These are phyloP conservation scores for Oryzias javanicus DNA, from an alignment of 2,113 vertebrate species.

Conservation along the genomic window DNA sequence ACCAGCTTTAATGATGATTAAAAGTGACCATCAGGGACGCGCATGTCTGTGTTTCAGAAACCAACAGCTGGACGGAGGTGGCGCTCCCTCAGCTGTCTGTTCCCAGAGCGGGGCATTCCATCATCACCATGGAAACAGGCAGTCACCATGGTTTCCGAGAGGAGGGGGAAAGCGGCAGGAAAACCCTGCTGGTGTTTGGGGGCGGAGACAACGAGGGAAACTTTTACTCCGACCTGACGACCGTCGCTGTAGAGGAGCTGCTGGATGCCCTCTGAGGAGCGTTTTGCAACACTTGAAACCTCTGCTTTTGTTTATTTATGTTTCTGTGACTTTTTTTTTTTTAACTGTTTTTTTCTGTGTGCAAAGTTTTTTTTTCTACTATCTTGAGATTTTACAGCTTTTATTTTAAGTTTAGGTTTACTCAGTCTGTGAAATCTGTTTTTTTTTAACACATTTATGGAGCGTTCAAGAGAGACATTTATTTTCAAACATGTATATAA, in stretches of 20 bases:
- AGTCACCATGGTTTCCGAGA: not conserved
- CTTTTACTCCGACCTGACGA: conserved; percentile 72
- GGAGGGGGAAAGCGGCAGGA: conserved; percentile 6
- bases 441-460: too few relatives aligned
- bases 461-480: too few relatives aligned
- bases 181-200: conserved; percentile 67
- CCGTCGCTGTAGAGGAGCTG: conserved; percentile 63
- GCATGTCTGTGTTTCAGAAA: conserved; percentile 56
- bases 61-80: conserved; percentile 75
- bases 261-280: conserved; percentile 27
- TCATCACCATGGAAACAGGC: conserved; percentile 66
- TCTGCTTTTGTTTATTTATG: not conserved
- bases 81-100: conserved; percentile 53
- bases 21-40: not conserved
- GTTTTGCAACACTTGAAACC: too few relatives aligned
- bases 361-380: not conserved
- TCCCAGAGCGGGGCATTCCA: conserved; percentile 76
- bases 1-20: too few relatives aligned
- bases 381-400: too few relatives aligned
- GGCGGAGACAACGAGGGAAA: conserved; percentile 75
- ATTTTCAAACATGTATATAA: too few relatives aligned
- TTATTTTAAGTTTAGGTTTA: too few relatives aligned
- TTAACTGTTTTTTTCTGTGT: conserved; percentile 10
- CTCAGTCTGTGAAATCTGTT: too few relatives aligned
- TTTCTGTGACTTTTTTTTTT: conserved; percentile 7